Conservation (phyloP, 2,113 vertebrate genomes). For the Nothobranchius kuhntae region DNA sequence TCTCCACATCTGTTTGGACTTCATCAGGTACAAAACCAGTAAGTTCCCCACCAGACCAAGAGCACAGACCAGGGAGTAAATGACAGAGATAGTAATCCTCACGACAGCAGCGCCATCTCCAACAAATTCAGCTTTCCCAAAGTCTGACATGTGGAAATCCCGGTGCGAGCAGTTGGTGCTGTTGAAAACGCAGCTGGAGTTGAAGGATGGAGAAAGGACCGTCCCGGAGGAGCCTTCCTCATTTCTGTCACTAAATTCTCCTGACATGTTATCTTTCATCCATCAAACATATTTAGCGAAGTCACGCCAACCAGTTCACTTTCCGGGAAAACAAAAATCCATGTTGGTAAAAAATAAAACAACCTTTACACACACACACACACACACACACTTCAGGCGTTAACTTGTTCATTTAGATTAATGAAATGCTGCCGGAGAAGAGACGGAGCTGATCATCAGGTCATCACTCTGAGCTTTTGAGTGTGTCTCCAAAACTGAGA, state of each 20-base stretch:
- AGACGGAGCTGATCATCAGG: conserved; percentile 11
- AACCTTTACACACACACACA: too few relatives aligned
- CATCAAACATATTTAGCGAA: background rate
- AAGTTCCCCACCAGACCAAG: conserved; percentile 92
- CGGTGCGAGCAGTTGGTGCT: conserved; percentile 74
- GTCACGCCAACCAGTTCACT: background rate
- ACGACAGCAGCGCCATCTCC: conserved; percentile 81
- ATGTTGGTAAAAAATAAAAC: background rate
- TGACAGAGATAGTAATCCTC: conserved; percentile 85
- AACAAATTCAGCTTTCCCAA: conserved; percentile 66
- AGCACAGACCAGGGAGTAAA: conserved; percentile 92
- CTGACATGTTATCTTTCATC: conserved; percentile 66
- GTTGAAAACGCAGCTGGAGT: conserved; percentile 70
- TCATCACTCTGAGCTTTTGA: conserved; percentile 9
- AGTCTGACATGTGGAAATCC: conserved; percentile 63
- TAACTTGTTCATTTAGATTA: background rate
- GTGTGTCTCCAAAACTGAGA: conserved; percentile 4
- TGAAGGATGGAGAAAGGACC: conserved; percentile 33
- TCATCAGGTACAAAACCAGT: conserved; percentile 93
- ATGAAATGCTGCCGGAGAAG: too few relatives aligned
- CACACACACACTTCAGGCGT: too few relatives aligned
- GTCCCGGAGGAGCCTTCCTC: conserved; percentile 52
- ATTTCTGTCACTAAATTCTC: conserved; percentile 24
- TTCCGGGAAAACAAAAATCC: background rate
- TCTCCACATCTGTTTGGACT: conserved; percentile 88